Evolutionary conservation across 1,140 invertebrate genomes (phyloP), one percentile per base, ranked within the genome.

Genomic region (Heliconius hewitsoni): DNA sequence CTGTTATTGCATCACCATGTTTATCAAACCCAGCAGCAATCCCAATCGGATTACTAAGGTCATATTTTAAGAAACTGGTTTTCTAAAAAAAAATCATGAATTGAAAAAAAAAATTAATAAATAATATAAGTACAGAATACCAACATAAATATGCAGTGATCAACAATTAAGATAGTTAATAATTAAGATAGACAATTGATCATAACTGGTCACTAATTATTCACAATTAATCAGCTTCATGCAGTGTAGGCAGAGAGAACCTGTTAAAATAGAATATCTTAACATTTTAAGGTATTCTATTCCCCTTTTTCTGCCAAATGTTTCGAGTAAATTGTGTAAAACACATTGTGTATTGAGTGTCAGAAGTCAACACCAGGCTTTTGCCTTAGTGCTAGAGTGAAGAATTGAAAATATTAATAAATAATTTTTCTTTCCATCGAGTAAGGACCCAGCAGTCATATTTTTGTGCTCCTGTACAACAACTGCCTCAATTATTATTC

Each of bases 21-120:
- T 99, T 99, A 92, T 99, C 99, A 95, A 99, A 99, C 4, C 99
- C 99, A 81, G 99, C 99, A 72, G 99, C 99, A 84, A 99, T 97
- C 46, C 99, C 99, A 86, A 99, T 89, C 1, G 99, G 99, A 95
- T 99, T 99, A 79, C 95, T 94, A 73, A 99, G 97, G 23, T 97
- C 87, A 80, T 96, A 91, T 37, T 96, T 95, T 88, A 97, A 97
- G 46, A 99, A 94, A 71, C 94, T 95, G 0, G 96, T 96, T 89
- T 95, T 95, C 96, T 97, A 89, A 50, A 52, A 81, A 81, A 57
- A 75, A 80, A 76, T 55, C 13, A 16, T 42, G 46, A n/a, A 4
- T 70, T 71, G 76, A 39, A 42, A 19, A 85, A 78, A 37, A 34
- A 52, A 19, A 76, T 76, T n/a, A 50, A 4, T 13, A 46, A 13